Percentiles rank a stretch among this genome's conserved stretches.
Evolutionary conservation across 2,797 vertebrate genomes (phyloP).

Genomic region (Takifugu rubripes): DNA sequence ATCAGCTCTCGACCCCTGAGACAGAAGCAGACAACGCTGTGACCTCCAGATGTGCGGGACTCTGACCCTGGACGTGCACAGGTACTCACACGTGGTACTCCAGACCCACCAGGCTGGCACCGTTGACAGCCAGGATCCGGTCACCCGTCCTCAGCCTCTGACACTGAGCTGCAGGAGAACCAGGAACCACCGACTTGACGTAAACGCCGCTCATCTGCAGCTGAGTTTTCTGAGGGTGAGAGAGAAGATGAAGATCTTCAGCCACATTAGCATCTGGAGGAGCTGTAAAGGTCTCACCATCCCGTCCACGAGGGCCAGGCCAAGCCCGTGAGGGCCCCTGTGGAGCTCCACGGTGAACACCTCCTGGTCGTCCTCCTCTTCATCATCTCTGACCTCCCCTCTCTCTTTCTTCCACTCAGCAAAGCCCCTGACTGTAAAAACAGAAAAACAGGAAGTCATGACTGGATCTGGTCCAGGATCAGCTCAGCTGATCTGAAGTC

Average conservation of each 20-base stretch:
- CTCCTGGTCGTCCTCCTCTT: slow-evolving; percentile 65
- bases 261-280: too few relatives aligned
- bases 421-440: slow-evolving; percentile 29
- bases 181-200: slow-evolving; percentile 77
- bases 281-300: slow-evolving; percentile 44
- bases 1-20: slow-evolving; percentile 76
- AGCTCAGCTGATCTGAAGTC: too few relatives aligned
- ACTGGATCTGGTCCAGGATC: too few relatives aligned
- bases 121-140: slow-evolving; percentile 80
- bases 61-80: neutral
- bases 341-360: slow-evolving; percentile 74
- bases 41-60: neutral
- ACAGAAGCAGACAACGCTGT: neutral
- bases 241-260: neutral
- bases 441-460: neutral
- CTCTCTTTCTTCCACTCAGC: slow-evolving; percentile 26
- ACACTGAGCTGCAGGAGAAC: slow-evolving; percentile 73
- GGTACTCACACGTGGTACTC: slow-evolving; percentile 72
- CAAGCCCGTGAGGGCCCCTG: slow-evolving; percentile 74
- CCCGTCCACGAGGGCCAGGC: slow-evolving; percentile 78
- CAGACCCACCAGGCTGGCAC: slow-evolving; percentile 77
- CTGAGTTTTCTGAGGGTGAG: slow-evolving; percentile 60
- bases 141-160: slow-evolving; percentile 69
- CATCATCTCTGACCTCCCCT: slow-evolving; percentile 6
- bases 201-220: slow-evolving; percentile 75